These are phyloP conservation scores for Eupithecia abbreviata DNA, from an alignment of 2,888 invertebrate species.

Conservation along the genomic window DNA sequence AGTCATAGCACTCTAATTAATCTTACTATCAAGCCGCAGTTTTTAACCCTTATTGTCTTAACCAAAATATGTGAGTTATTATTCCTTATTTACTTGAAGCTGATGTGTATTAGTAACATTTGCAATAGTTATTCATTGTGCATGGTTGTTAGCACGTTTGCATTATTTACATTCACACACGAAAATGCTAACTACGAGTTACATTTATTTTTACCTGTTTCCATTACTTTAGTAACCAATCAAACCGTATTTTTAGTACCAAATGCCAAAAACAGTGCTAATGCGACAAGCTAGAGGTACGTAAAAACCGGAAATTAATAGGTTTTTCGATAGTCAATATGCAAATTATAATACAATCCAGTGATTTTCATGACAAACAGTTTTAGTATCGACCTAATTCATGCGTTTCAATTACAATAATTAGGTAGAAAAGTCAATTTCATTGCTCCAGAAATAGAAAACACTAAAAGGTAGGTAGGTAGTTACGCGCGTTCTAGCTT, in stretches of 20 bases:
- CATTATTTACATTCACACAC: slow-evolving; percentile 7
- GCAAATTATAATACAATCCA: slow-evolving; percentile 1
- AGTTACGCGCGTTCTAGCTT: slow-evolving; percentile 10
- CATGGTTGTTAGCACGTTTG: slow-evolving; percentile 5
- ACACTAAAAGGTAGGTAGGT: slow-evolving; percentile 7
- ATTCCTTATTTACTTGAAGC: not conserved
- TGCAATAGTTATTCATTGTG: slow-evolving; percentile 1
- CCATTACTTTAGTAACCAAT: not conserved
- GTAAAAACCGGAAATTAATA: not conserved
- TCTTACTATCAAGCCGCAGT: not conserved
- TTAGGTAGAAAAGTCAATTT: not conserved
- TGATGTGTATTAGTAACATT: slow-evolving; percentile 5
- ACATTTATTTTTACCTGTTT: not conserved
- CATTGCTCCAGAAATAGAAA: slow-evolving; percentile 8
- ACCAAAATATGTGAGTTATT: not conserved
- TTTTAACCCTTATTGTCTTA: not conserved
- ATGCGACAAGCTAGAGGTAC: not conserved
- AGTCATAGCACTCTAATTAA: not conserved
- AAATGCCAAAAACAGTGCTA: not conserved
- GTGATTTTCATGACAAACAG: slow-evolving; percentile 1
- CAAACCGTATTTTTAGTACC: not conserved
- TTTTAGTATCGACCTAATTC: not conserved
- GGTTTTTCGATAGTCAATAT: not conserved
- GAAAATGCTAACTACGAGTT: not conserved
- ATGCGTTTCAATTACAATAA: slow-evolving; percentile 1